Evolutionary conservation across 2,797 vertebrate genomes (phyloP), one percentile per base, ranked within the genome.

Genomic region (Lithobates sylvaticus): DNA sequence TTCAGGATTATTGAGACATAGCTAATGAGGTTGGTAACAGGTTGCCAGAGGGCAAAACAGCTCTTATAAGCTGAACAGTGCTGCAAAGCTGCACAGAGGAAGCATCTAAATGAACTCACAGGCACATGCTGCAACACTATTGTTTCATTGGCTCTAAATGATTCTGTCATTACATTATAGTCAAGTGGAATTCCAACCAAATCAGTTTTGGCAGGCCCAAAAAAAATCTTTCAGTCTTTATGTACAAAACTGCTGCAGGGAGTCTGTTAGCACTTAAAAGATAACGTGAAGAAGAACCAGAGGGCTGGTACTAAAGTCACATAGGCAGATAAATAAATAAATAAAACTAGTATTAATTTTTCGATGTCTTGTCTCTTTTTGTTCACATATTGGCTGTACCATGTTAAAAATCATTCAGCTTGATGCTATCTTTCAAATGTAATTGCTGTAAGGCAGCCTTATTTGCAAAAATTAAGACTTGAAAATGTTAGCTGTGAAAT

Each of bases 241-340:
- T 85, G 84, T 85, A 85, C 77, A 81, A 81, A 85, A 85, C 68
- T 68, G 84, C 84, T 58, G 10, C 54, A 80, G 78, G 84, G 76
- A 50, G 67, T 71, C 70, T 80, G 71, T 69, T 80, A 85, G 71
- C 44, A 77, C 83, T 84, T 84, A 84, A 71, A 80, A 73, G 70
- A 79, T 74, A 67, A 26, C 58, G 36, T 79, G 27, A 67, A 69
- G 27, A 68, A 58, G 54, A 78, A 78, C 76, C 13, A 72, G 83
- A 78, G 50, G 61, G 36, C 73, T 15, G 13, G 54, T 68, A 36
- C 70, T n/a, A 72, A 32, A 29, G 12, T 29, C 36, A 64, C 32
- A 64, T 27, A 80, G 7, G 36, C 68, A 58, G 7, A 26, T 13
- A 71, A 61, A 44, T 42, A 64, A 71, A 39, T 36, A n/a, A 70